Conservation (phyloP, 2,888 invertebrate genomes). For the Atrina japonica region DNA sequence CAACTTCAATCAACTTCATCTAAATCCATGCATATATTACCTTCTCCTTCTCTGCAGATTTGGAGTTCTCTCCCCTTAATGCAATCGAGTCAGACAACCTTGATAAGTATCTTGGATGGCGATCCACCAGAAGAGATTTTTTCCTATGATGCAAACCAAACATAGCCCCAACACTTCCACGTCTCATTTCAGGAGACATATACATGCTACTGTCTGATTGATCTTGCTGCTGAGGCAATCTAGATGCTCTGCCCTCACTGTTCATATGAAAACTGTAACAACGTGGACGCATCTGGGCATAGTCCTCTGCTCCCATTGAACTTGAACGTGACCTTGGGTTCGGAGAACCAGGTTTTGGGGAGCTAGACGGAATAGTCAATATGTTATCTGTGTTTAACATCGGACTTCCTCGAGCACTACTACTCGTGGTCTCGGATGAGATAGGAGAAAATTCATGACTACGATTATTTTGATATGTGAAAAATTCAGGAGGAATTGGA, state of each 20-base stretch:
- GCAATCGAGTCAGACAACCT: constrained; percentile 50
- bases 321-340: constrained; percentile 69
- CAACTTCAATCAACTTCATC: too few species aligned
- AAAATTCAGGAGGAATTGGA: constrained; percentile 71
- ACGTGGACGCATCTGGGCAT: constrained; percentile 66
- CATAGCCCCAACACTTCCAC: constrained; percentile 72
- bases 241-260: constrained; percentile 70
- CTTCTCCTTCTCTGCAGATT: constrained; percentile 8
- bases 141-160: constrained; percentile 69
- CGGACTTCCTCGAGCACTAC: constrained; percentile 66
- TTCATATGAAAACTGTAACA: constrained; percentile 75
- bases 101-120: constrained; percentile 66
- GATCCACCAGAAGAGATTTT: constrained; percentile 68
- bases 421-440: constrained; percentile 55
- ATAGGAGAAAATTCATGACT: constrained; percentile 69
- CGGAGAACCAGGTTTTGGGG: constrained; percentile 46
- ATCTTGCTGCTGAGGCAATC: constrained; percentile 51
- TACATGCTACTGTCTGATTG: constrained; percentile 46
- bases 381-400: constrained; percentile 60
- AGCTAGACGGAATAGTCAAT: constrained; percentile 58
- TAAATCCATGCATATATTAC: too few species aligned
- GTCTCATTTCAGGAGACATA: constrained; percentile 68
- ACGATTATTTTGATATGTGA: constrained; percentile 50
- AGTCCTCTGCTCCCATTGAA: constrained; percentile 69
- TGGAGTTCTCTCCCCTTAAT: constrained; percentile 46